phyloP scores from a whole-genome alignment of 2,797 vertebrate genomes.

The Ficedula albicollis region DNA sequence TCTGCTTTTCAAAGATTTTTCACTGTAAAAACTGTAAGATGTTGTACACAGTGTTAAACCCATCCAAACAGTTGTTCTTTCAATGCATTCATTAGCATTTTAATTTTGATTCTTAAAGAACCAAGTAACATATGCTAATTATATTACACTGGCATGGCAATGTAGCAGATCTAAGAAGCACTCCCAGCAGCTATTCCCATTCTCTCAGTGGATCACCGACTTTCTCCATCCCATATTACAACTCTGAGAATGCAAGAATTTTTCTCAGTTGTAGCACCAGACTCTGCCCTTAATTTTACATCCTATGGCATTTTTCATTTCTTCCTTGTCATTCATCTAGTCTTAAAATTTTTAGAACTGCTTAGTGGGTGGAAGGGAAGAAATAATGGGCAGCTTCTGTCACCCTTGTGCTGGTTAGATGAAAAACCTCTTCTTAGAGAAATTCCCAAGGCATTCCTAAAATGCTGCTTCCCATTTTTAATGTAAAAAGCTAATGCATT shows the following conservation, averaged over 20 bases:
- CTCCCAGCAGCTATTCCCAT: background rate
- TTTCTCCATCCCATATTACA: background rate
- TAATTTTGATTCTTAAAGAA: constrained; percentile 13
- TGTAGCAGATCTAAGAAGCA: background rate
- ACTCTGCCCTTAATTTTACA: background rate
- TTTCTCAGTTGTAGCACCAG: background rate
- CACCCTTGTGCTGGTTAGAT: background rate
- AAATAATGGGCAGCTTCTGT: background rate
- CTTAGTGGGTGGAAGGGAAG: background rate
- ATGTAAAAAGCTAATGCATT: background rate
- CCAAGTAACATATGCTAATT: background rate
- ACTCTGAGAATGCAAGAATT: background rate
- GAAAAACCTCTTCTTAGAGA: background rate
- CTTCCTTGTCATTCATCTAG: background rate
- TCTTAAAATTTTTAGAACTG: background rate
- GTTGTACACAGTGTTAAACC: background rate
- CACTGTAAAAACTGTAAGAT: background rate
- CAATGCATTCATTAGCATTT: background rate
- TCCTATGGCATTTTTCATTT: background rate
- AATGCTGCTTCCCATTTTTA: background rate
- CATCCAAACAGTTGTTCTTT: background rate
- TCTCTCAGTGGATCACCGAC: background rate
- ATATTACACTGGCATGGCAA: background rate
- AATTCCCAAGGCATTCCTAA: background rate
- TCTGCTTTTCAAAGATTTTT: background rate